Evolutionary conservation across 2,888 invertebrate species (phyloP), one percentile per base, ranked within the genome.

Genomic region (Aplocera efformata): DNA sequence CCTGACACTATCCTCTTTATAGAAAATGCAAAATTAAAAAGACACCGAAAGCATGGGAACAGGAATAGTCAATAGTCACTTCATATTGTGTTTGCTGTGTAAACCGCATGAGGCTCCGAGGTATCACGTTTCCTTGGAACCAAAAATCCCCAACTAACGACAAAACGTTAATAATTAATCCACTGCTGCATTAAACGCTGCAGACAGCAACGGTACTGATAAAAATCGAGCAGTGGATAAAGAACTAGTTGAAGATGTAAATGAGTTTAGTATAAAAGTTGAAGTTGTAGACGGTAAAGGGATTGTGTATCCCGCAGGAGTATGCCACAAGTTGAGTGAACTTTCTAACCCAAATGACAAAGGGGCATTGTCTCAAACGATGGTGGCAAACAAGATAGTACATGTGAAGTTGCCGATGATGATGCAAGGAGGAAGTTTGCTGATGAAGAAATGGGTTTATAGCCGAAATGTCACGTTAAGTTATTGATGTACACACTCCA

Each of bases 61-160:
- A 72, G 67, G 78, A 84, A 83, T 83, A 86, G 85, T 86, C 86
- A 84, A 86, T 85, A 86, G 84, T 80, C 85, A 82, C 84, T 86
- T 80, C 84, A 81, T 81, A 79, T 82, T 83, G 79, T 84, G 81
- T 85, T 84, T 85, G 72, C 71, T 72, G 76, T 77, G 77, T 73
- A 82, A 83, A 81, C 83, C 81, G 70, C 76, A 76, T 67, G 76
- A 77, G 75, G 76, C 78, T 82, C 77, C 71, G 75, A 67, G 66
- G 77, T 84, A 79, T 85, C 78, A 56, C 48, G 73, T 84, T 82
- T 74, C 86, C 47, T 52, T 50, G 40, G 40, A 54, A 71, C 65
- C 48, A 67, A 42, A 37, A 39, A 56, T 44, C 41, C 38, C 32
- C 31, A 44, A 50, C 46, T 36, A 50, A 33, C 38, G 36, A 36